These are phyloP conservation scores for Diaphora mendica DNA, from an alignment of 2,888 invertebrate species.

Conservation along the genomic window DNA sequence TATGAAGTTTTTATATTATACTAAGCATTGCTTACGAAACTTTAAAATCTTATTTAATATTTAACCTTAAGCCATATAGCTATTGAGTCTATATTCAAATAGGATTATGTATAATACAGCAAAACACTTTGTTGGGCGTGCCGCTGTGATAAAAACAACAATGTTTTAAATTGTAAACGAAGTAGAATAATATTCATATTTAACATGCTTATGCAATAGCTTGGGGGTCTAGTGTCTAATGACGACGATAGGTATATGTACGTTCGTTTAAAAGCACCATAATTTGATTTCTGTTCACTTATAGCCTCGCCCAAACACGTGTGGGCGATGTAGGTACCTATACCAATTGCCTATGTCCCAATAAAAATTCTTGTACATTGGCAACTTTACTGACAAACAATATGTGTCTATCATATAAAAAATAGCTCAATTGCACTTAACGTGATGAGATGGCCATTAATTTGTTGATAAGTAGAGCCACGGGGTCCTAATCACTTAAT, in stretches of 20 bases:
- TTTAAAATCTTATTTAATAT: background rate
- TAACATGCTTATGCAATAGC: background rate
- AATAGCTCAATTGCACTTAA: conserved; percentile 66
- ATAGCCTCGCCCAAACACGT: conserved; percentile 13
- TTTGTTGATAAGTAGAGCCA: conserved; percentile 69
- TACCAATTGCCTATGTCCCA: background rate
- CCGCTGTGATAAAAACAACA: background rate
- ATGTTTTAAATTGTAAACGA: background rate
- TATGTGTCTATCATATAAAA: conserved; percentile 42
- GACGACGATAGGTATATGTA: background rate
- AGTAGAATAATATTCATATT: background rate
- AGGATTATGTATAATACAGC: background rate
- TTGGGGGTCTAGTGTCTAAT: background rate
- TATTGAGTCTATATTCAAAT: background rate
- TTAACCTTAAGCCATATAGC: background rate
- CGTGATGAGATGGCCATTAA: conserved; percentile 67
- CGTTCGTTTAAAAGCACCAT: conserved; percentile 22
- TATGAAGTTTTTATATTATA: background rate
- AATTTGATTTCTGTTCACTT: conserved; percentile 22
- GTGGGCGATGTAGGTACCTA: background rate
- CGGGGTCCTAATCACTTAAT: conserved; percentile 80
- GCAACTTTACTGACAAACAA: conserved; percentile 21
- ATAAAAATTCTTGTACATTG: conserved; percentile 5
- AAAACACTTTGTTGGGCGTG: conserved; percentile 1
- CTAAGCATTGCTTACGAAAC: background rate